A percentile compares a stretch with the other conserved stretches of the same genome.
Evolutionary conservation across 2,888 invertebrate genomes (phyloP).

Genomic region (Deroplatys truncata): DNA sequence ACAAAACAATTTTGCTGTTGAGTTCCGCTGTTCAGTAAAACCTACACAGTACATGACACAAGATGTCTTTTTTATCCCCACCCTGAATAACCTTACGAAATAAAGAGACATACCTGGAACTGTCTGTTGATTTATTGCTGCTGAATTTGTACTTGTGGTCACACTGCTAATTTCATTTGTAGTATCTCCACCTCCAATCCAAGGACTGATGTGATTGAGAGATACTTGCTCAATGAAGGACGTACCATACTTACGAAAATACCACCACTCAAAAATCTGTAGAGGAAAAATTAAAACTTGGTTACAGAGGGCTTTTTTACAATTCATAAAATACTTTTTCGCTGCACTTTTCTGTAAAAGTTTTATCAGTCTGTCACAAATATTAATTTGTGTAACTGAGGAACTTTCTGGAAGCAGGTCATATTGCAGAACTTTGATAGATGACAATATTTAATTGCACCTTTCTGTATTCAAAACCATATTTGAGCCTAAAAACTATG

Average conservation of each 20-base stretch:
- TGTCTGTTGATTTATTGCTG: constrained; percentile 45
- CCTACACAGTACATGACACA: too few relatives aligned
- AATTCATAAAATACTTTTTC: neutral
- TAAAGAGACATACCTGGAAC: constrained; percentile 44
- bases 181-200: constrained; percentile 74
- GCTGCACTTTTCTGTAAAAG: neutral
- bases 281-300: constrained; percentile 32
- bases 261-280: constrained; percentile 96
- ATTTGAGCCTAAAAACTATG: too few relatives aligned
- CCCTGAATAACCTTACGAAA: neutral
- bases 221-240: constrained; percentile 97
- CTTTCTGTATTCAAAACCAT: too few relatives aligned
- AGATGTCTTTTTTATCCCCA: too few relatives aligned
- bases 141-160: constrained; percentile 38
- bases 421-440: too few relatives aligned
- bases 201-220: constrained; percentile 87
- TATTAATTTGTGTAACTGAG: too few relatives aligned
- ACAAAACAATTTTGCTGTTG: too few relatives aligned
- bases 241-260: constrained; percentile 96
- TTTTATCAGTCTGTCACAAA: neutral
- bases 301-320: neutral
- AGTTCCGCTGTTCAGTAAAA: too few relatives aligned
- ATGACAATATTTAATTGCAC: too few relatives aligned
- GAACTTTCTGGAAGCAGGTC: too few relatives aligned
- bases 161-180: constrained; percentile 42